Evolutionary conservation across 2,888 invertebrate species (phyloP), one percentile per base, ranked within the genome.

Genomic region (Pseudococcus jackbeardsleyi): DNA sequence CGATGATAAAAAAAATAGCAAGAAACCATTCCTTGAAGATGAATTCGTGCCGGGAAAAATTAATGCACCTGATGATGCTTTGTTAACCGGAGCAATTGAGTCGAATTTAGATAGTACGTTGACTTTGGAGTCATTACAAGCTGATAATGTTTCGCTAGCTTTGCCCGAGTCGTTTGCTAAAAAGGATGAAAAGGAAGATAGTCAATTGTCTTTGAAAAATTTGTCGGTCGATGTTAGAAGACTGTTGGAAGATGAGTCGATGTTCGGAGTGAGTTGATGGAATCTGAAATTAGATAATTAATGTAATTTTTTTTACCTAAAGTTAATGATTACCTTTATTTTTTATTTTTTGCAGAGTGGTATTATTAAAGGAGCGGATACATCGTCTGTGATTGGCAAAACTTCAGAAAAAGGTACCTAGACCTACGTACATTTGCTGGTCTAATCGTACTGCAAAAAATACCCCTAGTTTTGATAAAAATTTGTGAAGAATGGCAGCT

Each of bases 101-200:
- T 26, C 84, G n/a, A 22, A 50, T 85, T 64, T 59, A 7, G 8
- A 39, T 54, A 33, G 39, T 17, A 79, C 42, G 17, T 33, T 54
- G 33, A 87, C 33, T 79, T 79, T 77, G 17, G 87, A 79, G 9
- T 79, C 79, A 1, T 50, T 87, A 46, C 72, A 77, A 33, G 87
- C 48, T 12, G 54, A 68, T 22, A 87, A 87, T 54, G 39, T 79
- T 19, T 79, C 87, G 17, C 17, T 87, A n/a, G 79, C 77, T 26
- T 82, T 87, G 33, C 87, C 87, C 6, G n/a, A 86, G 9, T 72
- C 54, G 33, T 84, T 84, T 42, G 33, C 50, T n/a, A 59, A 59
- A 59, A 59, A 54, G n/a, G 59, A 85, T 26, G 54, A 22, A 5
- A 9, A 59, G 33, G 50, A 59, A 59, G 26, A 54, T 39, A 1